These are phyloP conservation scores for Kuschelorhynchus macadamiae DNA, from an alignment of 2,888 invertebrate species.

Conservation along the genomic window DNA sequence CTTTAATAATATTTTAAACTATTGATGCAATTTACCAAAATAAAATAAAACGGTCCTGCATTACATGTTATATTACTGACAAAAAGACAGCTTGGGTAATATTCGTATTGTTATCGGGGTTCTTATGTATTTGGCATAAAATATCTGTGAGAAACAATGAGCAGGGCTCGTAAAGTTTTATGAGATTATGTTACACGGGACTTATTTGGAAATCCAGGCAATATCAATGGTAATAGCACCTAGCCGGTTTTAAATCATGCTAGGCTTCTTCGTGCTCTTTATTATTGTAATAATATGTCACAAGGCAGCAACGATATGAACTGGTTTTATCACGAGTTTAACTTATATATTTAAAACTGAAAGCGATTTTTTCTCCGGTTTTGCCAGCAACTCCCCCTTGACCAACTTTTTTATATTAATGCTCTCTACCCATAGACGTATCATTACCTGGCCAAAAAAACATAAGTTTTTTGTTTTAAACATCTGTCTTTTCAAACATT, in stretches of 20 bases:
- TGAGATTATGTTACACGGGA: conserved; percentile 55
- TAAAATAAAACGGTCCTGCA: conserved; percentile 31
- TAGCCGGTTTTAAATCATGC: conserved; percentile 40
- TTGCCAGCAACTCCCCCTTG: too few species aligned
- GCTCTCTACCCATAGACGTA: too few species aligned
- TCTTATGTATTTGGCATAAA: conserved; percentile 62
- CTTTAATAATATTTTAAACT: too few species aligned
- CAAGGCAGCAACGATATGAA: too few species aligned
- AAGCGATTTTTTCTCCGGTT: too few species aligned
- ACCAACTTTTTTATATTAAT: too few species aligned
- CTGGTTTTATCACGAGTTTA: too few species aligned
- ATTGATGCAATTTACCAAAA: neutral
- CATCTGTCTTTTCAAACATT: too few species aligned
- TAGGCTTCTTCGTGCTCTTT: conserved; percentile 8
- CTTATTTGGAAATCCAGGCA: conserved; percentile 52
- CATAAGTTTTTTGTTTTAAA: too few species aligned
- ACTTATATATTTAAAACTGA: too few species aligned
- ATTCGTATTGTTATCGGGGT: conserved; percentile 31
- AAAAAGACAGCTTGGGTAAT: conserved; percentile 35
- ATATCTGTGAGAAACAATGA: conserved; percentile 65
- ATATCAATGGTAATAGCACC: conserved; percentile 36
- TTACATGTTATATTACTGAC: conserved; percentile 27
- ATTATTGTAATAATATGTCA: conserved; percentile 24
- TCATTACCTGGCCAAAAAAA: too few species aligned
- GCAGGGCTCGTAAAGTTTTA: conserved; percentile 64